Percentiles rank a stretch among this genome's conserved stretches.
These are phyloP conservation scores for Oceanodroma leucorhoa DNA, from an alignment of 2,797 vertebrate genomes.

Conservation along the genomic window DNA sequence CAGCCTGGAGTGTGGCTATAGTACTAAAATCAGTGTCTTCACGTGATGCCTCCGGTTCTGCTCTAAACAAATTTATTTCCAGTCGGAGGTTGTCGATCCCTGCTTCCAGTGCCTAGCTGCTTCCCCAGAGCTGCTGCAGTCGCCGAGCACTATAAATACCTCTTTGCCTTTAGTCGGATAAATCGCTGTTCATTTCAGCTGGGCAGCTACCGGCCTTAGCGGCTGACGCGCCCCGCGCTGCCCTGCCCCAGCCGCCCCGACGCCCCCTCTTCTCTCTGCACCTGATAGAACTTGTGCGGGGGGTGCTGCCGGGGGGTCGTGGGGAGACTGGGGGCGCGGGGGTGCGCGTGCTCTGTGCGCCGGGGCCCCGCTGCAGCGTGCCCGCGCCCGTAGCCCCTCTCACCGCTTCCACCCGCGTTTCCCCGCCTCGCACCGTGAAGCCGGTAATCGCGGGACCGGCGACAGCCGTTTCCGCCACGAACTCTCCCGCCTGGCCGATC, in stretches of 20 bases:
- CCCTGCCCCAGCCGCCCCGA: background rate
- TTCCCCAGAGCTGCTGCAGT: no score
- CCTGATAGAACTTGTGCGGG: accelerated
- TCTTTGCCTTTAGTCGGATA: accelerated
- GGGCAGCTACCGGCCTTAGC: background rate
- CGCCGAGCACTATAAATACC: background rate
- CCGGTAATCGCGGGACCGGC: background rate
- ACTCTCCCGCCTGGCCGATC: background rate
- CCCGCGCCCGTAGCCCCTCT: background rate
- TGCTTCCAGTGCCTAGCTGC: background rate
- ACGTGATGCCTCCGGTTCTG: background rate
- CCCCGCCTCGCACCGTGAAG: background rate
- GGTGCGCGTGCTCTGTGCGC: background rate
- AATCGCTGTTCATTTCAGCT: background rate
- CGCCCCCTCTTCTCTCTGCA: background rate
- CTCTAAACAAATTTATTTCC: background rate
- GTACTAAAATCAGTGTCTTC: background rate
- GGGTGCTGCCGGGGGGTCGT: no score
- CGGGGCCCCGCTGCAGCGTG: background rate
- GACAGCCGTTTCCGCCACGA: background rate
- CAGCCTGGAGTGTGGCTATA: background rate
- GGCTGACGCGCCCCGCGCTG: background rate
- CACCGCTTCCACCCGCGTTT: background rate
- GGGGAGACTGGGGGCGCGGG: background rate
- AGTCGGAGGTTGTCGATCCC: background rate